Evolutionary conservation across 2,113 vertebrate species (phyloP).

Genomic region (Boulengeromyrus knoepffleri): DNA sequence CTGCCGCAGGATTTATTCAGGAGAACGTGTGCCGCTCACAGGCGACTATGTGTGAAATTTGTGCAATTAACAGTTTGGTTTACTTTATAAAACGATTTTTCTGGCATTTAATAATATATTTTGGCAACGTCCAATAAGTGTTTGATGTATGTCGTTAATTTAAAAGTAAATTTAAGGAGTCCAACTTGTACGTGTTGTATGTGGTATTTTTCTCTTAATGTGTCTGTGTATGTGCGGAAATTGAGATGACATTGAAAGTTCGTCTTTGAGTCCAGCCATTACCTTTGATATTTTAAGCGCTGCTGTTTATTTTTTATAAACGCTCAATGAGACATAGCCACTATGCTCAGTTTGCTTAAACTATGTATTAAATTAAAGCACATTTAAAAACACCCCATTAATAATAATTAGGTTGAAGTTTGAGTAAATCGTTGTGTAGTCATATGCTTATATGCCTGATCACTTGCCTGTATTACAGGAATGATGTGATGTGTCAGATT

Average conservation of each 20-base stretch:
- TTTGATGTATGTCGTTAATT: background rate
- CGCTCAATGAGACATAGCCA: background rate
- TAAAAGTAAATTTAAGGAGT: constrained; percentile 7
- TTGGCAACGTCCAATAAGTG: background rate
- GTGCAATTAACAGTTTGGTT: background rate
- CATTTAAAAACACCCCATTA: background rate
- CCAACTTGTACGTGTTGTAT: background rate
- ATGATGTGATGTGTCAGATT: background rate
- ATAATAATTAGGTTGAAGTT: background rate
- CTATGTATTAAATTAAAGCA: background rate
- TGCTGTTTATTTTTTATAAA: background rate
- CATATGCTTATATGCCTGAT: background rate
- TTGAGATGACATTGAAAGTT: background rate
- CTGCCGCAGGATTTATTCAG: background rate
- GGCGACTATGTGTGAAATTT: background rate
- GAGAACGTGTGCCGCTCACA: background rate
- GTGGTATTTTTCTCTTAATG: background rate
- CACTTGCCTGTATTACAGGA: background rate
- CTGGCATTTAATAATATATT: background rate
- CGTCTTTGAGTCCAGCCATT: background rate
- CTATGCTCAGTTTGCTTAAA: background rate
- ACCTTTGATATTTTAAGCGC: background rate
- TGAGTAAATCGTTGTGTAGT: background rate
- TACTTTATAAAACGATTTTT: background rate
- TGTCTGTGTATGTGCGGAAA: background rate